Base-by-base conservation (phyloP, 2,797 vertebrate genomes). In the Carcharodon carcharias region DNA sequence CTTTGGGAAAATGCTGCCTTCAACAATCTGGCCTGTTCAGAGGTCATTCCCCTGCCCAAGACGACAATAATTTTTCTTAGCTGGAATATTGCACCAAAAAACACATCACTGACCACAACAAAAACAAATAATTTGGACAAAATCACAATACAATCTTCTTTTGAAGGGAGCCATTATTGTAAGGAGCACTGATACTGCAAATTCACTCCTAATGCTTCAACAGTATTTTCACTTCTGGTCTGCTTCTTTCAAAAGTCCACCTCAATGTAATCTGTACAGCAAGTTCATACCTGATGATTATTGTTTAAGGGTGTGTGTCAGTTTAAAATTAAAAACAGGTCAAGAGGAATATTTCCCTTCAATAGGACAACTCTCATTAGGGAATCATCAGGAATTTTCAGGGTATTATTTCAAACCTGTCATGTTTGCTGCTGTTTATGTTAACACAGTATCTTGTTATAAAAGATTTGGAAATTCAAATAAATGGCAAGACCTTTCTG, bases 321-420 rank as follows among this genome's bases (percentile, higher is more conserved):
- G 88, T 65, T 23, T 67, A 23, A 96, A 97, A 97, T 97, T 97
- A 97, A 97, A 97, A 93, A 96, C 97, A 97, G 97, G 97, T 96
- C 96, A 97, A 96, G 96, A 96, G 97, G 96, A 82, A 82, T 45
- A 12, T 82, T 40, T 21, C 26, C 87, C 28, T 58, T 31, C 28
- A 96, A 71, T 89, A 96, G 5, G 58, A 4, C 65, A 97, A 96
- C 97, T 54, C 65, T 96, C 96, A 97, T 97, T 94, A 88, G 96
- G 97, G 97, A 96, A 96, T 96, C 73, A 96, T 4, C 96, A 96
- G 65, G 6, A 96, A 96, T 92, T 93, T 14, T 61, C 77, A 96
- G 96, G 96, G 96, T 96, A 96, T 96, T 77, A 58, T 65, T 26
- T 96, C 88, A 97, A 96, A 92, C 96, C 96, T 96, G 16, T 97